Evolutionary conservation across 1,140 invertebrate species (phyloP).

Genomic region (Ylistrum balloti): DNA sequence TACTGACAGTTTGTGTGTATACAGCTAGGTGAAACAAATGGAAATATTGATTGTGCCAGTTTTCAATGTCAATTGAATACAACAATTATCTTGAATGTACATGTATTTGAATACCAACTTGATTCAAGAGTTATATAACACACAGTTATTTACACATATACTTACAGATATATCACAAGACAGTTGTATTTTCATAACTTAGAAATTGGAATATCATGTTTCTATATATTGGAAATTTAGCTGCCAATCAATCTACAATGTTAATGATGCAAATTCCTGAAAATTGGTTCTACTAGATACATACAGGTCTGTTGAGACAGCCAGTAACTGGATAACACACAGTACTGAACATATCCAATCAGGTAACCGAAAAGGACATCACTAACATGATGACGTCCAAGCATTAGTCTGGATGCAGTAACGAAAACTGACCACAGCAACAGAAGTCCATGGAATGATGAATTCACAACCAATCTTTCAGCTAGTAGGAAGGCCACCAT

Average conservation of each 20-base stretch:
- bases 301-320: conserved; percentile 68
- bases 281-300: conserved; percentile 71
- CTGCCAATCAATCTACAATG: neutral
- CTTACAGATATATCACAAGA: too few species aligned
- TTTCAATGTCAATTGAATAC: neutral
- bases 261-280: conserved; percentile 74
- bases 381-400: conserved; percentile 92
- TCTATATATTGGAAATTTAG: neutral
- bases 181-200: too few species aligned
- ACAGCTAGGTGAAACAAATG: neutral
- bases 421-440: conserved; percentile 90
- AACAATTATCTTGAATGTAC: neutral
- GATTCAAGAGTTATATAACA: too few species aligned
- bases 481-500: conserved; percentile 87
- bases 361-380: conserved; percentile 91
- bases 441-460: conserved; percentile 82
- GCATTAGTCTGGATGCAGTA: conserved; percentile 90
- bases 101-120: neutral
- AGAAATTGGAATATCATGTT: too few species aligned
- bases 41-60: neutral
- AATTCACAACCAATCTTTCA: conserved; percentile 59
- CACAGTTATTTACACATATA: too few species aligned
- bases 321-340: conserved; percentile 84
- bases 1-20: neutral
- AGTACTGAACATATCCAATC: conserved; percentile 90